Conservation (phyloP, 2,888 invertebrate genomes). For the Cloeon dipterum region DNA sequence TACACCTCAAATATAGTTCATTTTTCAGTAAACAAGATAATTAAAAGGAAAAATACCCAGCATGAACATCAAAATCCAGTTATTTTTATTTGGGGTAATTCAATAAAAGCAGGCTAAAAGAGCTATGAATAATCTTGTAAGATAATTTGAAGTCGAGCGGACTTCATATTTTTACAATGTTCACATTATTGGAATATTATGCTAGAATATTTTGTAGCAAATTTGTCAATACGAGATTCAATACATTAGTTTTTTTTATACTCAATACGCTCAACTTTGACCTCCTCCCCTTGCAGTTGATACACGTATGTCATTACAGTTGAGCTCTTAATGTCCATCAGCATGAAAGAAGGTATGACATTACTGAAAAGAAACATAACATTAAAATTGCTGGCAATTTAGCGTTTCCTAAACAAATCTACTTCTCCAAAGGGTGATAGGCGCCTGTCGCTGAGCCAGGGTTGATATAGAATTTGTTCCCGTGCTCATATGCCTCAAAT, state of each 20-base stretch:
- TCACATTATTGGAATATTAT: too few species aligned
- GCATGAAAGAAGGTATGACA: constrained; percentile 86
- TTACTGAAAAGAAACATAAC: constrained; percentile 31
- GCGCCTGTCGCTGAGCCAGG: constrained; percentile 98
- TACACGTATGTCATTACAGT: constrained; percentile 97
- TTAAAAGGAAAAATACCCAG: too few species aligned
- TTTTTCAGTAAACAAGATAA: too few species aligned
- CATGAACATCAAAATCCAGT: too few species aligned
- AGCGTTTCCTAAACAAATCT: constrained; percentile 10
- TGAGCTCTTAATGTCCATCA: constrained; percentile 97
- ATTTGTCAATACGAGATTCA: too few species aligned
- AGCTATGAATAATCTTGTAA: too few species aligned
- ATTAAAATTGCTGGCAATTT: not conserved
- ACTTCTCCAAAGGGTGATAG: constrained; percentile 81
- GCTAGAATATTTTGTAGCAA: too few species aligned
- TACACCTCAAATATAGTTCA: too few species aligned
- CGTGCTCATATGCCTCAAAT: constrained; percentile 95
- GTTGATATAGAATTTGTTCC: constrained; percentile 97
- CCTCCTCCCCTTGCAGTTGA: constrained; percentile 89
- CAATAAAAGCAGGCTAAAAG: too few species aligned
- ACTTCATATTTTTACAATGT: too few species aligned
- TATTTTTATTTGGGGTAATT: too few species aligned
- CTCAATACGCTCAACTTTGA: constrained; percentile 97
- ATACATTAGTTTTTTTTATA: constrained; percentile 74
- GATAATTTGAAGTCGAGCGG: too few species aligned